Conservation (phyloP, 2,797 vertebrate genomes). For the Pogonophryne albipinna region DNA sequence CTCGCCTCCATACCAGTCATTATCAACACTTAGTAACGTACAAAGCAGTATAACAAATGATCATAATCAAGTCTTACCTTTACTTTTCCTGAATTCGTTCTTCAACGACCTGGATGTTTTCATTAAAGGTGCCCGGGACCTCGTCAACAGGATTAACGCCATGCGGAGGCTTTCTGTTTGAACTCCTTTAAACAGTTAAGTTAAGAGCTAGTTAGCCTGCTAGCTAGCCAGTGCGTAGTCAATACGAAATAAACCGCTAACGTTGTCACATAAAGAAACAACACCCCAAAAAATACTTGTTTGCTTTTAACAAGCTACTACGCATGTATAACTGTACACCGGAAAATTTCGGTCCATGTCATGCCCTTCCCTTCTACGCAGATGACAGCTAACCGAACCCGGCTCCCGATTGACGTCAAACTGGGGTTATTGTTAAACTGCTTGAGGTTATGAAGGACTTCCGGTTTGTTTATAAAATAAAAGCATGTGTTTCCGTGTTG, state of each 20-base stretch:
- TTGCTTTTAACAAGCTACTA: slow-evolving; percentile 22
- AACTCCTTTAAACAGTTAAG: slow-evolving; percentile 27
- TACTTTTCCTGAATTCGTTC: slow-evolving; percentile 83
- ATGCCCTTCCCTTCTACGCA: slow-evolving; percentile 62
- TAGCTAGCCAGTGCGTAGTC: slow-evolving; percentile 36
- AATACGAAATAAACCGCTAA: background rate
- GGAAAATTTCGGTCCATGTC: slow-evolving; percentile 70
- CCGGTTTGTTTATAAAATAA: slow-evolving; percentile 51
- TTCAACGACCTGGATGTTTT: slow-evolving; percentile 85
- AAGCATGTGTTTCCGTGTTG: slow-evolving; percentile 7
- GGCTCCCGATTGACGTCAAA: slow-evolving; percentile 64
- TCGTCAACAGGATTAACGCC: slow-evolving; percentile 88
- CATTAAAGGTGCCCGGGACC: slow-evolving; percentile 81
- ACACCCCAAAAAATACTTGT: background rate
- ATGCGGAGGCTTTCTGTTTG: slow-evolving; percentile 69
- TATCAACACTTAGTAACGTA: background rate
- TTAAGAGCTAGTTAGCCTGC: slow-evolving; percentile 35
- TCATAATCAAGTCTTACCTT: slow-evolving; percentile 49
- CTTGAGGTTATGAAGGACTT: background rate
- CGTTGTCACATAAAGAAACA: slow-evolving; percentile 13
- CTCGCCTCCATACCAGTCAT: background rate
- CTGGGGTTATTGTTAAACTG: background rate
- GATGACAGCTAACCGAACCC: slow-evolving; percentile 58
- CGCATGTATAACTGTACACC: slow-evolving; percentile 9
- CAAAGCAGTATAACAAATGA: background rate